A percentile compares a stretch with the other conserved stretches of the same genome.
These are phyloP conservation scores for Centropus unirufus DNA, from an alignment of 2,113 vertebrate species.

Conservation along the genomic window DNA sequence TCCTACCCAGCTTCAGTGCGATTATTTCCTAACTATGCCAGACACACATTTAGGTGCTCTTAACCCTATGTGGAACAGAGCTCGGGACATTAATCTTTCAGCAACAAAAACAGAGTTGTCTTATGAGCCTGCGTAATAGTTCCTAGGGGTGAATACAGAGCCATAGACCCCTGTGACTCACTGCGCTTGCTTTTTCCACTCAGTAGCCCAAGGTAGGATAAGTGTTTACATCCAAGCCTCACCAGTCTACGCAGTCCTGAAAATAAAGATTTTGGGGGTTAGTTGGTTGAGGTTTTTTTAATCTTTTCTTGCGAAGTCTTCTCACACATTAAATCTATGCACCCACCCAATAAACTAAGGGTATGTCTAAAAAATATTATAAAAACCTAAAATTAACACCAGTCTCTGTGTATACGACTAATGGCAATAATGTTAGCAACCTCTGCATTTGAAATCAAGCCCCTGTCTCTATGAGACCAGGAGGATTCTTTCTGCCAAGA, in stretches of 20 bases:
- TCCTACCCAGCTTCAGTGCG: not conserved
- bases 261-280: not conserved
- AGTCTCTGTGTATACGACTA: not conserved
- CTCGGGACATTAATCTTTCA: not conserved
- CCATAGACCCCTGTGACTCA: accelerated
- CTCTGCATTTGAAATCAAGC: not conserved
- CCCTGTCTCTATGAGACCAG: not conserved
- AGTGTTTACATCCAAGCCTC: not conserved
- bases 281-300: not conserved
- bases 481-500: not conserved
- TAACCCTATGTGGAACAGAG: not conserved
- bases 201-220: not conserved
- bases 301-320: not conserved
- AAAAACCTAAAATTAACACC: not conserved
- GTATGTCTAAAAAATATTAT: not conserved
- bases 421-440: not conserved
- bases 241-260: not conserved
- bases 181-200: not conserved
- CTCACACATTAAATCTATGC: not conserved
- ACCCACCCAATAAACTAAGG: not conserved
- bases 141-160: not conserved
- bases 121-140: not conserved
- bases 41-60: not conserved
- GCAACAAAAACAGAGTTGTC: not conserved
- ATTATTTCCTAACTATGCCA: not conserved